phyloP scores from a whole-genome alignment of 2,888 invertebrate genomes.

The Conchocele bisecta region DNA sequence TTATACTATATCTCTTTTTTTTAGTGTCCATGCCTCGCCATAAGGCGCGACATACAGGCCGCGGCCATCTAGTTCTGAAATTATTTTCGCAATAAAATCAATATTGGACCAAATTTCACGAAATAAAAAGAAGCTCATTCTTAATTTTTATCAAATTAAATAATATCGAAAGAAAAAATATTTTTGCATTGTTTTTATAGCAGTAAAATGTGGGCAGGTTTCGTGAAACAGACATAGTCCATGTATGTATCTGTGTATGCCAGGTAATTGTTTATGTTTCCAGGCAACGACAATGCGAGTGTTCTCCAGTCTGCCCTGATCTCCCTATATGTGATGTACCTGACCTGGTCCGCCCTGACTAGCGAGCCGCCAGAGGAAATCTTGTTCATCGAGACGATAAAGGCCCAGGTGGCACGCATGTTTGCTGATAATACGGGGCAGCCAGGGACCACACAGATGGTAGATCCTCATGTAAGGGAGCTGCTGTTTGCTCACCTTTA shows the following conservation, averaged over 20 bases:
- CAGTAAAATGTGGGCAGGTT: no score
- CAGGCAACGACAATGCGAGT: constrained; percentile 81
- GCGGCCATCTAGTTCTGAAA: no score
- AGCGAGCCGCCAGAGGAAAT: constrained; percentile 82
- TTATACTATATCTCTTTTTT: no score
- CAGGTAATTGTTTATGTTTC: constrained; percentile 10
- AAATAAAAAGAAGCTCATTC: no score
- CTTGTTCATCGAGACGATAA: constrained; percentile 54
- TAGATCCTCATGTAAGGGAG: constrained; percentile 45
- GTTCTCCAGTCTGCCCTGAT: constrained; percentile 83
- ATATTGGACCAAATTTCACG: no score
- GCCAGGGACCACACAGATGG: neutral
- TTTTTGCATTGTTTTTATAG: neutral
- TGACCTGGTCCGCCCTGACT: constrained; percentile 84
- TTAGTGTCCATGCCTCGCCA: no score
- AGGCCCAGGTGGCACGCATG: constrained; percentile 36
- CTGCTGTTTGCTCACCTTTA: no score
- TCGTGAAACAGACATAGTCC: no score
- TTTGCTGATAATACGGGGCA: neutral
- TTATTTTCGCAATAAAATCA: no score
- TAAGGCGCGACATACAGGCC: no score
- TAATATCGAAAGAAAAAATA: neutral
- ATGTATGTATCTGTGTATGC: neutral
- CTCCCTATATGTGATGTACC: constrained; percentile 83
- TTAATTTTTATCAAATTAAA: neutral